A percentile compares a stretch with the other conserved stretches of the same genome.
Evolutionary conservation across 2,113 vertebrate genomes (phyloP).

Genomic region (Maccullochella peelii): DNA sequence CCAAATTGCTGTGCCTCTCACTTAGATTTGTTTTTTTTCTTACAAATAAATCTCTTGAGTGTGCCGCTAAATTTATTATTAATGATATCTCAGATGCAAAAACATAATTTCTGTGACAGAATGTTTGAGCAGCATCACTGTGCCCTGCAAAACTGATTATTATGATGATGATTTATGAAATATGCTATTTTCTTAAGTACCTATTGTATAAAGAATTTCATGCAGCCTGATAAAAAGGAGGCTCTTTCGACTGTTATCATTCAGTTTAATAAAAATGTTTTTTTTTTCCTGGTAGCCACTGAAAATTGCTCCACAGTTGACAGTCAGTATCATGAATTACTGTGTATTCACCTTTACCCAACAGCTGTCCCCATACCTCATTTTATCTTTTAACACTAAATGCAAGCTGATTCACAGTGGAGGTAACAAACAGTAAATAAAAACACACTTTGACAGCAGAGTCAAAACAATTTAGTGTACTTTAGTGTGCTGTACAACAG

Average conservation of each 20-base stretch:
- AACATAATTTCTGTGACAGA: not conserved
- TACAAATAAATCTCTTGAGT: not conserved
- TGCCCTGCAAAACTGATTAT: not conserved
- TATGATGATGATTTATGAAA: not conserved
- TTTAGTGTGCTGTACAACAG: constrained; percentile 14
- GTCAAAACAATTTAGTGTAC: constrained; percentile 42
- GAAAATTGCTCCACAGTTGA: not conserved
- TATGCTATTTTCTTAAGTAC: constrained; percentile 14
- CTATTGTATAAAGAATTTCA: constrained; percentile 1
- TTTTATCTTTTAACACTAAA: constrained; percentile 42
- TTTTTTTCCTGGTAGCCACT: not conserved
- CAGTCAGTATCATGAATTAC: constrained; percentile 9
- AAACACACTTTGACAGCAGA: constrained; percentile 21
- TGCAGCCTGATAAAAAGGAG: not conserved
- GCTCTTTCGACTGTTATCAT: not conserved
- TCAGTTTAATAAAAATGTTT: not conserved
- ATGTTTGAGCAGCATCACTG: not conserved
- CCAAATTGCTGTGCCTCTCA: constrained; percentile 9
- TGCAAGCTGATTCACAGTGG: constrained; percentile 25
- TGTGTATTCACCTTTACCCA: constrained; percentile 30
- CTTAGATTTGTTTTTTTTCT: not conserved
- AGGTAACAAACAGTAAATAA: constrained; percentile 37
- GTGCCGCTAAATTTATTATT: not conserved
- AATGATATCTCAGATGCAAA: not conserved
- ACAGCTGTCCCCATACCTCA: constrained; percentile 43